phyloP scores from a whole-genome alignment of 2,888 invertebrate genomes.

The Sepiola atlantica region DNA sequence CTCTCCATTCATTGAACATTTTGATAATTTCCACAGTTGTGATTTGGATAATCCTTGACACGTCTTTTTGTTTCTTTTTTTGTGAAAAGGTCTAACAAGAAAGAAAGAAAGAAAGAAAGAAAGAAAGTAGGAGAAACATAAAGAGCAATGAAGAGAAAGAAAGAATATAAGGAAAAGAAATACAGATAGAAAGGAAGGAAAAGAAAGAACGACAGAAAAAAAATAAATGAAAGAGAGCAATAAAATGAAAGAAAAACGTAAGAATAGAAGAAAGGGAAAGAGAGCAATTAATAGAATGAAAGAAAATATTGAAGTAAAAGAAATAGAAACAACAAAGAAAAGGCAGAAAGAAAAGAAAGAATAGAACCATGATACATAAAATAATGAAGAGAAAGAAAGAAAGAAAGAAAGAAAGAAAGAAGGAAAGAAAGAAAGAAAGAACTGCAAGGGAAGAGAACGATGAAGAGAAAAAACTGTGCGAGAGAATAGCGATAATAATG shows the following conservation, averaged over 20 bases:
- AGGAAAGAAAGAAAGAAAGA: not conserved
- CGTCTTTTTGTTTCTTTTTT: too few relatives aligned
- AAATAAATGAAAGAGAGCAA: too few relatives aligned
- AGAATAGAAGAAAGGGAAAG: not conserved
- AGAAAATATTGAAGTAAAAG: not conserved
- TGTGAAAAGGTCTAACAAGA: not conserved
- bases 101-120: not conserved
- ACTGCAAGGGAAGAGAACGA: too few relatives aligned
- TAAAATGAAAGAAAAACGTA: too few relatives aligned
- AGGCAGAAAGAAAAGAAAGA: not conserved
- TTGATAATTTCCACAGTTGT: not conserved
- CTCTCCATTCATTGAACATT: not conserved
- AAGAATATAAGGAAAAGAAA: not conserved
- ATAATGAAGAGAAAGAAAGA: not conserved
- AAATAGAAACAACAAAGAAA: not conserved
- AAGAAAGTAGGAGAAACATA: not conserved
- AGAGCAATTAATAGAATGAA: not conserved
- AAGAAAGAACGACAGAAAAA: too few relatives aligned
- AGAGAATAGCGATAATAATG: too few relatives aligned
- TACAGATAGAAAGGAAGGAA: not conserved
- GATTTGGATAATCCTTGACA: not conserved
- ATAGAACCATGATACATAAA: not conserved
- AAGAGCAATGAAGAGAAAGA: not conserved
- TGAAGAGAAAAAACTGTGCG: too few relatives aligned
- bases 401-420: not conserved